Conservation (phyloP, 2,113 vertebrate species). For the Otis tarda region DNA sequence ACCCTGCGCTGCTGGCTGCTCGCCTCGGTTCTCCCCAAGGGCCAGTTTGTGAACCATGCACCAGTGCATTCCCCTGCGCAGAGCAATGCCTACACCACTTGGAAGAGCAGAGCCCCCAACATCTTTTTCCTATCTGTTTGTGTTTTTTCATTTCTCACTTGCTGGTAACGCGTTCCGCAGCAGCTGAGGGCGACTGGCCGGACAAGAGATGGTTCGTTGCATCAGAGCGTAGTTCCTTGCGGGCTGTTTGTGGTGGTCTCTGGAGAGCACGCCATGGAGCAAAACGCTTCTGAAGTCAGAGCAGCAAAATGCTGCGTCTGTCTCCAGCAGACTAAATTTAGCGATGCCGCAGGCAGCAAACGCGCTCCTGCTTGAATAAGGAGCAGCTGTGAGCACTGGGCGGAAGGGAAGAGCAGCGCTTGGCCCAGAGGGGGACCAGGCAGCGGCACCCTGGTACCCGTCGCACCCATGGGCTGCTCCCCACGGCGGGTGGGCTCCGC, state of each 20-base stretch:
- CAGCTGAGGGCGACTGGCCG: neutral
- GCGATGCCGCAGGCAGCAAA: neutral
- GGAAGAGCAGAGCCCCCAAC: neutral
- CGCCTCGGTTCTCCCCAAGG: neutral
- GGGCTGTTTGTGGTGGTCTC: neutral
- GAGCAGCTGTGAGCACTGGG: neutral
- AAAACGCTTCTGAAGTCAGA: neutral
- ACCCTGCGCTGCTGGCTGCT: neutral
- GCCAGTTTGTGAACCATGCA: neutral
- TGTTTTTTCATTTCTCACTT: neutral
- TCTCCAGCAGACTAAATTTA: neutral
- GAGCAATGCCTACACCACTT: neutral
- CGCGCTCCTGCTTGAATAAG: neutral
- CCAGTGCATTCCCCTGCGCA: neutral
- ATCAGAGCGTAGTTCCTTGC: neutral
- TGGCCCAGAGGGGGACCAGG: accelerated
- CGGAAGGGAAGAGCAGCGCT: neutral
- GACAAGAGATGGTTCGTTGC: neutral
- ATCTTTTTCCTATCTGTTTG: neutral
- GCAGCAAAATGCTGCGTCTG: neutral
- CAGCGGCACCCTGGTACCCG: accelerated
- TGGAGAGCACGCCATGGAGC: accelerated
- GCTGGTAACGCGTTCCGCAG: neutral
- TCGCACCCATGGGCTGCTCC: neutral
- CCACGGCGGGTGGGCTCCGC: accelerated